phyloP scores from a whole-genome alignment of 2,888 invertebrate genomes.

The Chaitophorus viminalis region DNA sequence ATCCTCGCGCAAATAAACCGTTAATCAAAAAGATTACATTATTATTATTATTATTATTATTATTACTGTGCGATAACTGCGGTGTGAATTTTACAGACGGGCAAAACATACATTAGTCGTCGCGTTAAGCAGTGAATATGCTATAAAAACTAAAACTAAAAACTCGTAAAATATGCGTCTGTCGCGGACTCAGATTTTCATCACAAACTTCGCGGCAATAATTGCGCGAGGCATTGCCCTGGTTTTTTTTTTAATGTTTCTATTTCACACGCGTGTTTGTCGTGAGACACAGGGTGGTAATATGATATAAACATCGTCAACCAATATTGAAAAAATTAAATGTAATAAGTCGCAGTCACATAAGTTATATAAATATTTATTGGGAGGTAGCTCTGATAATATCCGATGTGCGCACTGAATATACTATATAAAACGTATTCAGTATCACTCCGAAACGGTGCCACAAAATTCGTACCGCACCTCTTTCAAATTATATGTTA shows the following conservation, averaged over 20 bases:
- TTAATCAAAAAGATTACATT: constrained; percentile 60
- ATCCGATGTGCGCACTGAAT: no score
- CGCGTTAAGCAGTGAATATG: neutral
- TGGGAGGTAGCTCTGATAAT: neutral
- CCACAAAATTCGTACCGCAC: no score
- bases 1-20: constrained; percentile 59
- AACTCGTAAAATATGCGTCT: constrained; percentile 29
- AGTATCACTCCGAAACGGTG: neutral
- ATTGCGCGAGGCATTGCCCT: constrained; percentile 22
- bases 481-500: no score
- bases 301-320: neutral
- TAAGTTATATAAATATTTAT: neutral
- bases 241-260: neutral
- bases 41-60: constrained; percentile 46
- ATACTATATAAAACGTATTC: neutral
- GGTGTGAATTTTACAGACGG: constrained; percentile 25
- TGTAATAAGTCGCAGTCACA: neutral
- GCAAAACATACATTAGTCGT: constrained; percentile 26
- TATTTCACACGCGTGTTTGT: neutral
- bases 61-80: constrained; percentile 34
- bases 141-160: constrained; percentile 28
- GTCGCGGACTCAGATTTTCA: constrained; percentile 26
- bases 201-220: constrained; percentile 29
- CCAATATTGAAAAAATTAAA: neutral
- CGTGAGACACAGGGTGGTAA: neutral